Evolutionary conservation across 92 coral and sea anemone genomes (phyloP).

Genomic region (Meandrina meandrites): DNA sequence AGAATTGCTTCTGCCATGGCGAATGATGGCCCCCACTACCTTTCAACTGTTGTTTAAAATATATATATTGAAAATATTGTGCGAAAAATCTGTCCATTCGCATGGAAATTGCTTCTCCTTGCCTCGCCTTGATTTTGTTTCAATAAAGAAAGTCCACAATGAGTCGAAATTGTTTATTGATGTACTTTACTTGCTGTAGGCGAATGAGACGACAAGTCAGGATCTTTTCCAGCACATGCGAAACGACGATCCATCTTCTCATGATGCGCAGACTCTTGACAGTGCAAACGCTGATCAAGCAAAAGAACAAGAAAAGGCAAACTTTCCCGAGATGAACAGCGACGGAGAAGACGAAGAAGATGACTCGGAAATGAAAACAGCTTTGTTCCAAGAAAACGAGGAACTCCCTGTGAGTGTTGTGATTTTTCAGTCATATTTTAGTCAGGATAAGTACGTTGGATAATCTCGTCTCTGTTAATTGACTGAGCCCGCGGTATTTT

Average conservation of each 20-base stretch:
- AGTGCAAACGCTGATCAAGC: slow-evolving; percentile 98
- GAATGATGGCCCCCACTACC: too few species aligned
- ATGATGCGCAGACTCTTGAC: slow-evolving; percentile 94
- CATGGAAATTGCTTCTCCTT: not conserved
- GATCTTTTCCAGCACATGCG: slow-evolving; percentile 88
- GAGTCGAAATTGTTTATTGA: not conserved
- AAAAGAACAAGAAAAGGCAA: slow-evolving; percentile 74
- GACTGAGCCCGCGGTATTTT: too few species aligned
- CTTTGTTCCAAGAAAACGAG: slow-evolving; percentile 62
- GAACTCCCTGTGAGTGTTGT: slow-evolving; percentile 56
- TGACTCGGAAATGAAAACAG: slow-evolving; percentile 66
- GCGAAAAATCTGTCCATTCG: too few species aligned
- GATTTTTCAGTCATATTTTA: not conserved
- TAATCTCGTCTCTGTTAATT: too few species aligned
- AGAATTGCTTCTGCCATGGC: too few species aligned
- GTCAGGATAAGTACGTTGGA: too few species aligned
- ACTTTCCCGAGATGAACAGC: slow-evolving; percentile 68
- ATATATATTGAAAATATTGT: too few species aligned
- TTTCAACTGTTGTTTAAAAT: too few species aligned
- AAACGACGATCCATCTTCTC: slow-evolving; percentile 61
- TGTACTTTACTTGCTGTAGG: not conserved
- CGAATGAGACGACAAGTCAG: slow-evolving; percentile 53
- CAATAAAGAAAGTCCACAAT: not conserved
- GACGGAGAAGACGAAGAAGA: slow-evolving; percentile 69
- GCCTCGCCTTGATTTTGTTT: not conserved